Conservation (phyloP, 2,113 vertebrate genomes). For the Sinocyclocheilus rhinocerous region DNA sequence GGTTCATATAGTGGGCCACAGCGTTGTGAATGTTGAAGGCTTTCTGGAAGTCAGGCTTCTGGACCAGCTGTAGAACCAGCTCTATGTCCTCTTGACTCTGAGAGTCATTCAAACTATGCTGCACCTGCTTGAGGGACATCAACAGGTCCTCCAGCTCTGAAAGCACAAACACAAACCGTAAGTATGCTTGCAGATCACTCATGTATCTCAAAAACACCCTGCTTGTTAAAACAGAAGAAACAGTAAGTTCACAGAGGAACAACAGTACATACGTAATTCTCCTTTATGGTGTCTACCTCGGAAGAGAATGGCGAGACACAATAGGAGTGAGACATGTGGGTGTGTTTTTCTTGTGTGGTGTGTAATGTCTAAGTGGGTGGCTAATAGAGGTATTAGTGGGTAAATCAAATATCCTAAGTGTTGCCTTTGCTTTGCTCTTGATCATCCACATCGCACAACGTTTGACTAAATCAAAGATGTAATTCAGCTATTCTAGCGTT, state of each 20-base stretch:
- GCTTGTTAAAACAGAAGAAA: background rate
- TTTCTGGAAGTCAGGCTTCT: conserved; percentile 95
- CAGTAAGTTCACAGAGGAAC: background rate
- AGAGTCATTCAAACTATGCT: conserved; percentile 86
- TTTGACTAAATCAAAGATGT: conserved; percentile 8
- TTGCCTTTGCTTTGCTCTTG: background rate
- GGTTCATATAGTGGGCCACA: conserved; percentile 91
- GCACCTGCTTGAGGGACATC: conserved; percentile 93
- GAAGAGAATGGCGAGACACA: background rate
- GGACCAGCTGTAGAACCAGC: conserved; percentile 90
- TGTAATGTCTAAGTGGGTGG: conserved; percentile 23
- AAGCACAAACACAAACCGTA: conserved; percentile 20
- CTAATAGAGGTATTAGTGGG: conserved; percentile 23
- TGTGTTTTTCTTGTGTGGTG: conserved; percentile 45
- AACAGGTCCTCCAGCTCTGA: conserved; percentile 94
- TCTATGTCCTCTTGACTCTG: conserved; percentile 95
- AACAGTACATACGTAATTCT: conserved; percentile 37
- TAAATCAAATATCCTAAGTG: conserved; percentile 3
- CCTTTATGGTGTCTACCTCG: background rate
- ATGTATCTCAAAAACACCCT: background rate
- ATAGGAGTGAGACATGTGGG: background rate
- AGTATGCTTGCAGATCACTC: background rate
- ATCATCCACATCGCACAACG: background rate
- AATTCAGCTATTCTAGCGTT: conserved; percentile 2
- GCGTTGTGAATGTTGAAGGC: conserved; percentile 96